Conservation (phyloP, 2,113 vertebrate genomes). For the Brienomyrus longianalis region DNA sequence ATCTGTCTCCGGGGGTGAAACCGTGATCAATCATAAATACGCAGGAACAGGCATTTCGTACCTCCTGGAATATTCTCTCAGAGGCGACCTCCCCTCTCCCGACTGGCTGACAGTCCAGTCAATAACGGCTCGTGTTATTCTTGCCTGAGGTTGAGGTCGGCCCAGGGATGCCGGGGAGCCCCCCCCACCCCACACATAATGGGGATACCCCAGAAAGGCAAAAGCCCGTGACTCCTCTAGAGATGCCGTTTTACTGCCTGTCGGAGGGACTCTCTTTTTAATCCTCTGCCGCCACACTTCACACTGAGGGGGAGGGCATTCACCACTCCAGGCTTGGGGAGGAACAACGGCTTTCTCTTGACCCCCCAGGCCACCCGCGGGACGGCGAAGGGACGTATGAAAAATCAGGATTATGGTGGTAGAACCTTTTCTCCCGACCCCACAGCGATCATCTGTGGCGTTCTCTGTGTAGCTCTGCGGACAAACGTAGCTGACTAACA, state of each 20-base stretch:
- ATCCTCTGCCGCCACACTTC: background rate
- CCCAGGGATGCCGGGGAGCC: background rate
- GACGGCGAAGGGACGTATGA: background rate
- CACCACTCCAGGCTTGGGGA: background rate
- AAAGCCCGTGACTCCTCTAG: background rate
- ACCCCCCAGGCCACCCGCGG: background rate
- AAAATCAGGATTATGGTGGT: background rate
- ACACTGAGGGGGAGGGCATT: background rate
- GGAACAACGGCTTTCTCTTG: background rate
- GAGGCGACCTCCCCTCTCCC: background rate
- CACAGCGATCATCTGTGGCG: background rate
- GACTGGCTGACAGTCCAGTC: background rate
- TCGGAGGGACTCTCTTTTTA: background rate
- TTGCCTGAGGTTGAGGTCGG: background rate
- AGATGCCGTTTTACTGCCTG: background rate
- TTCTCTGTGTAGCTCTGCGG: background rate
- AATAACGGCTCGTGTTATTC: background rate
- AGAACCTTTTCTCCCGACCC: background rate
- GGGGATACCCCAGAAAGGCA: background rate
- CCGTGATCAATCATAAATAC: conserved; percentile 19
- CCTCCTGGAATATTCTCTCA: background rate
- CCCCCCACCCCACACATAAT: background rate
- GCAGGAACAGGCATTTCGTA: background rate
- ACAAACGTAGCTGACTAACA: background rate
- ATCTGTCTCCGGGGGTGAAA: conserved; percentile 7